Evolutionary conservation across 2,797 vertebrate genomes (phyloP), one percentile per base, ranked within the genome.

Genomic region (Pseudomugil gertrudae): DNA sequence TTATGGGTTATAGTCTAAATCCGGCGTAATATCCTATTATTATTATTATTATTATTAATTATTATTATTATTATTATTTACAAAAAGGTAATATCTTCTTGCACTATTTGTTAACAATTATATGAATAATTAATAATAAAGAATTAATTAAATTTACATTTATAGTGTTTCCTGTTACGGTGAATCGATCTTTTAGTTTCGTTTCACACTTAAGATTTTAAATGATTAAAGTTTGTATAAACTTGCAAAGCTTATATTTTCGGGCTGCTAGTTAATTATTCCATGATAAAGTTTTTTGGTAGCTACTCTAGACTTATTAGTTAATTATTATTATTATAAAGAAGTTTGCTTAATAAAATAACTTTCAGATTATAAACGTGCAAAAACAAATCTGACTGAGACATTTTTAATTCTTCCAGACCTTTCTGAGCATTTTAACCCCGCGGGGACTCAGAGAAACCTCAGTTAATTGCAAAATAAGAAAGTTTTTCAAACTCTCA

Each of bases 401-500:
- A 27, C 8, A 6, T 30, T 35, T 50, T 21, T 1, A 35, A 23
- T 2, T 61, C 33, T 2, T 27, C 29, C 51, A 1, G 64, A 60
- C 32, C 50, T 17, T 2, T 47, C 0, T 4, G 19, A 58, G 45
- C 57, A n/a, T 6, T 2, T n/a, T 0, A 5, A 55, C n/a, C n/a
- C 45, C 43, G 29, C 3, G 1, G 38, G 43, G 21, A 60, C 69
- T 58, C 56, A 3, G 8, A 54, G 0, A 74, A 80, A 76, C 75
- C 81, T 74, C 52, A 19, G 24, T 32, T 72, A 69, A 72, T 6
- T 47, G 53, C 68, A 54, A 67, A 70, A 76, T 72, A 47, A 71
- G 62, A 87, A 86, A 84, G 21, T 84, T 87, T 87, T 82, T 71
- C 79, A 75, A 88, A 90, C 83, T 87, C 72, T 76, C 76, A 62